These are phyloP conservation scores for Pediacus dermestoides DNA, from an alignment of 2,888 invertebrate genomes.

Conservation along the genomic window DNA sequence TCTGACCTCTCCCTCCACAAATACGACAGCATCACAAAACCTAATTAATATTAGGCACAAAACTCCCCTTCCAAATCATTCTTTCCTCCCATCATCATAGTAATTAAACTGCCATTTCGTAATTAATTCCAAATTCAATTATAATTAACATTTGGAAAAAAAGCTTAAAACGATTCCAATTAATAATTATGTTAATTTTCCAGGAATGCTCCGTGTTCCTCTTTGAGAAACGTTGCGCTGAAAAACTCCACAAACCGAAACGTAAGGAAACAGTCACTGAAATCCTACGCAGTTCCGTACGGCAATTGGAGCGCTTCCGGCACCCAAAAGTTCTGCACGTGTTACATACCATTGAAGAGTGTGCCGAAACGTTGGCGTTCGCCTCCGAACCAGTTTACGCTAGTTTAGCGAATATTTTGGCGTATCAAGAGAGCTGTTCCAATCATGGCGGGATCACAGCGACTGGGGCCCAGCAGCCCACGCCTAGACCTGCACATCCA, in stretches of 20 bases:
- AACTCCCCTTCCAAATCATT: no score
- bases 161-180: no score
- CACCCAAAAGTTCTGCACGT: conserved; percentile 78
- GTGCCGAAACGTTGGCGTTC: conserved; percentile 85
- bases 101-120: no score
- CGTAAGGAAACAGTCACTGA: conserved; percentile 90
- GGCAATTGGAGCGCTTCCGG: conserved; percentile 74
- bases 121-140: no score
- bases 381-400: conserved; percentile 89
- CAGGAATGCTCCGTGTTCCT: conserved; percentile 93
- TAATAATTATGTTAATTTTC: no score
- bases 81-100: no score
- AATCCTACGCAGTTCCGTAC: conserved; percentile 73
- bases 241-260: conserved; percentile 89
- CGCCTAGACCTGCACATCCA: conserved; percentile 59
- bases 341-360: conserved; percentile 74
- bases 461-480: conserved; percentile 48
- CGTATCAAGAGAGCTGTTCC: conserved; percentile 64
- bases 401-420: conserved; percentile 84
- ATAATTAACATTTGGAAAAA: no score
- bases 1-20: no score
- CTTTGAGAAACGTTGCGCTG: conserved; percentile 89
- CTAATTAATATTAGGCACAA: no score
- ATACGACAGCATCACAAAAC: no score
- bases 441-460: conserved; percentile 48